Percentiles rank a stretch among this genome's conserved stretches.
Evolutionary conservation across 1,140 invertebrate genomes (phyloP).

Genomic region (Chrysomallon squamiferum): DNA sequence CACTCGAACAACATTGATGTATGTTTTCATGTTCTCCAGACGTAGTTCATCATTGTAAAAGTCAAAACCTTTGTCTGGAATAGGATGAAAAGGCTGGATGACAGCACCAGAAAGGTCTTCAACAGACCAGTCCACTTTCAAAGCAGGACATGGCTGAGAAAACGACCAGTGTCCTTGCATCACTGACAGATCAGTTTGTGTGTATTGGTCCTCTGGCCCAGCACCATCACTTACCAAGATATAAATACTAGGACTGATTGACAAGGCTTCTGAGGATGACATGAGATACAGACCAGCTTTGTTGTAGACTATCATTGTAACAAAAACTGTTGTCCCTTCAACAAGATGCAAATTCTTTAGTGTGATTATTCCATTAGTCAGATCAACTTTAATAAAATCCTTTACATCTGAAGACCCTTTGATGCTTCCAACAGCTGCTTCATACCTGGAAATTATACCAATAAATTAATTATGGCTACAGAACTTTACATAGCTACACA

Average conservation of each 20-base stretch:
- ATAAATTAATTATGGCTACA: no score
- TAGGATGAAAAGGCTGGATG: conserved; percentile 13
- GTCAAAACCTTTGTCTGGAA: background rate
- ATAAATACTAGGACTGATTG: conserved; percentile 23
- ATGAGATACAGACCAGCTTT: conserved; percentile 28
- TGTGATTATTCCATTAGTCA: conserved; percentile 7
- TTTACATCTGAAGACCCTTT: conserved; percentile 8
- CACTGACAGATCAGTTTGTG: conserved; percentile 19
- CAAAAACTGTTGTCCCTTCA: conserved; percentile 19
- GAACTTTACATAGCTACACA: no score
- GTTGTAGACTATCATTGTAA: conserved; percentile 24
- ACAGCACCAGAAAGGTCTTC: conserved; percentile 17
- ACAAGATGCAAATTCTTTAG: conserved; percentile 13
- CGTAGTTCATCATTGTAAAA: conserved; percentile 31
- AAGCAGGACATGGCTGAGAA: conserved; percentile 25
- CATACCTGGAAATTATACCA: conserved; percentile 9
- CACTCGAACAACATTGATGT: conserved; percentile 22
- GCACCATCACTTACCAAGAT: conserved; percentile 30
- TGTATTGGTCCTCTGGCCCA: conserved; percentile 10
- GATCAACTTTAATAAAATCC: conserved; percentile 1
- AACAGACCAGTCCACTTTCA: conserved; percentile 26
- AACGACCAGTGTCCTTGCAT: conserved; percentile 23
- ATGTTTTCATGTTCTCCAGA: conserved; percentile 25
- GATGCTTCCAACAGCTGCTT: conserved; percentile 14
- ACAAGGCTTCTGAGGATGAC: conserved; percentile 15